Conservation (phyloP, 2,113 vertebrate species). For the Capreolus pygargus region DNA sequence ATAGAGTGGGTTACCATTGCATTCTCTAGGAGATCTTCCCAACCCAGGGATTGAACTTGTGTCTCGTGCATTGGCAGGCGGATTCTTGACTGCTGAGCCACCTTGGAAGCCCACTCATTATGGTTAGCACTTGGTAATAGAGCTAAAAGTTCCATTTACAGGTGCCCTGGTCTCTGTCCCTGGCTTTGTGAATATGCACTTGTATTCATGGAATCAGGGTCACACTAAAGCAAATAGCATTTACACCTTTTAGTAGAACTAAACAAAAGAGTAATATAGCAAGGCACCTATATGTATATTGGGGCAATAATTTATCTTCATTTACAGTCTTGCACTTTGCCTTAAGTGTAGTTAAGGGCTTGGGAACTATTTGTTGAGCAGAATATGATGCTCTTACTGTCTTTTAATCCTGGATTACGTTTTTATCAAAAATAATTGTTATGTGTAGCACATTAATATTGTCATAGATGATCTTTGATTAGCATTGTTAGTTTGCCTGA, state of each 20-base stretch:
- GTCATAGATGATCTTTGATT: background rate
- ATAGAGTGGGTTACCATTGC: background rate
- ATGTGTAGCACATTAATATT: background rate
- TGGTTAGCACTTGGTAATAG: background rate
- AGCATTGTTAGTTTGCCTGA: slow-evolving; percentile 23
- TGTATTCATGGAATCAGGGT: background rate
- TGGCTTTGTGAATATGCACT: slow-evolving; percentile 11
- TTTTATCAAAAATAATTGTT: slow-evolving; percentile 11
- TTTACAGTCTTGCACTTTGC: background rate
- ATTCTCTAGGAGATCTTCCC: background rate
- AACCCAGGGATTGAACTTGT: background rate
- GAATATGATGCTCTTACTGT: background rate
- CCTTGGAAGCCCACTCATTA: background rate
- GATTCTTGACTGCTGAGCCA: background rate
- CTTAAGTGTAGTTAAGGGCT: background rate
- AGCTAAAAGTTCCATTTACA: background rate
- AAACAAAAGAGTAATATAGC: background rate
- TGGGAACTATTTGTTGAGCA: background rate
- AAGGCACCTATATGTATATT: background rate
- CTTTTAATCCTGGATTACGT: background rate
- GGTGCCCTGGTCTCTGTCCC: background rate
- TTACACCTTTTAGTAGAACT: background rate
- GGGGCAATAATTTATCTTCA: background rate
- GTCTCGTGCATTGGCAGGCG: background rate
- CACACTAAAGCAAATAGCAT: background rate